Conservation (phyloP, 2,888 invertebrate species). For the Tenthredo scrophulariae region DNA sequence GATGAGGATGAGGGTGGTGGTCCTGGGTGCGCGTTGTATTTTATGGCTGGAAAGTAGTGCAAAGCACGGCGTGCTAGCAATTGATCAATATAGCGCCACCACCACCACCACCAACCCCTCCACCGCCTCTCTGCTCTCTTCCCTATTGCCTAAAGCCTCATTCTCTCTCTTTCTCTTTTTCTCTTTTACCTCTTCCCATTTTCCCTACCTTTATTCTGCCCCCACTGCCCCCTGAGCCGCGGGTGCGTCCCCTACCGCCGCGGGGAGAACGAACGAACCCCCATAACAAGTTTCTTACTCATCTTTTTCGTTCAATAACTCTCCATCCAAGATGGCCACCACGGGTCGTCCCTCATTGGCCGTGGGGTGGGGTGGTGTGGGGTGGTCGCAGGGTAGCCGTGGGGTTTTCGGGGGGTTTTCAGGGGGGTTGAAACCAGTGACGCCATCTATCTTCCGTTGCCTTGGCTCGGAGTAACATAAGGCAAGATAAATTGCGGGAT, state of each 20-base stretch:
- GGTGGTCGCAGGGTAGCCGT: slow-evolving; percentile 74
- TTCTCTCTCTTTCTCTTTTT: slow-evolving; percentile 69
- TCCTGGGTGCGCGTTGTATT: slow-evolving; percentile 59
- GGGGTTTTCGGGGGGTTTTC: slow-evolving; percentile 65
- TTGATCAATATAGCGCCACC: slow-evolving; percentile 78
- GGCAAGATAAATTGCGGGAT: slow-evolving; percentile 79
- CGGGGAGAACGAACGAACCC: slow-evolving; percentile 72
- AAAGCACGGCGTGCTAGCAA: slow-evolving; percentile 76
- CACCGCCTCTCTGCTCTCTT: slow-evolving; percentile 58
- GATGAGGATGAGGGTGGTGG: slow-evolving; percentile 53
- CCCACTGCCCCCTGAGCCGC: slow-evolving; percentile 62
- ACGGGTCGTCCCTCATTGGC: slow-evolving; percentile 79
- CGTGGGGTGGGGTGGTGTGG: slow-evolving; percentile 70
- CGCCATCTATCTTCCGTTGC: slow-evolving; percentile 79
- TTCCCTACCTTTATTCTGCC: slow-evolving; percentile 67
- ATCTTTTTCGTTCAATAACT: slow-evolving; percentile 79
- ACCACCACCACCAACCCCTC: slow-evolving; percentile 67
- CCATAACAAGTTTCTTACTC: slow-evolving; percentile 79
- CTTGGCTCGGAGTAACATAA: slow-evolving; percentile 79
- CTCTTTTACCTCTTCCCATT: slow-evolving; percentile 71
- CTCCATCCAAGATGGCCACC: slow-evolving; percentile 79
- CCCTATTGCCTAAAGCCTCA: slow-evolving; percentile 49
- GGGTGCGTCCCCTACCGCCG: slow-evolving; percentile 55
- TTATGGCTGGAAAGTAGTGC: slow-evolving; percentile 75
- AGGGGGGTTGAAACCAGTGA: slow-evolving; percentile 76